Evolutionary conservation across 2,888 invertebrate species (phyloP).

Genomic region (Penaeus monodon): DNA sequence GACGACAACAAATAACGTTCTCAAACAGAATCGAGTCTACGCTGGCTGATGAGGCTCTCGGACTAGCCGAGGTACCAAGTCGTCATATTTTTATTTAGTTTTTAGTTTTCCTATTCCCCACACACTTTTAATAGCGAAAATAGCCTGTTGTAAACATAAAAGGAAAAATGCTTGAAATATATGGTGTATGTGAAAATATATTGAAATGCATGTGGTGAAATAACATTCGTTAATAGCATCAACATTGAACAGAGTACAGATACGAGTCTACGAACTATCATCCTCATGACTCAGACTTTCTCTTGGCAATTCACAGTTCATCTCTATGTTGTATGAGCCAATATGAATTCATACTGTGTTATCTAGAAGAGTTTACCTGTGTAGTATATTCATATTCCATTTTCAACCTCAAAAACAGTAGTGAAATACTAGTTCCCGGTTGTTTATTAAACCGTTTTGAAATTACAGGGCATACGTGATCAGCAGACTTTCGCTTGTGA

Average conservation of each 20-base stretch:
- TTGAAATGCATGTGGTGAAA: not conserved
- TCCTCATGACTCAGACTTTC: not conserved
- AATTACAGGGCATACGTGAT: not conserved
- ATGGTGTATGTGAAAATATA: not conserved
- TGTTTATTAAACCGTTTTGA: not conserved
- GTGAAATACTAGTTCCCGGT: no score
- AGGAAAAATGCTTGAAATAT: not conserved
- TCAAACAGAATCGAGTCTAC: no score
- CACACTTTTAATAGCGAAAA: not conserved
- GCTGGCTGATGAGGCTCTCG: no score
- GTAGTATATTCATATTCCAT: not conserved
- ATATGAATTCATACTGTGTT: not conserved
- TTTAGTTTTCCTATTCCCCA: no score
- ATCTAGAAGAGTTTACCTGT: not conserved
- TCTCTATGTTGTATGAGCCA: not conserved
- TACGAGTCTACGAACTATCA: conserved; percentile 32
- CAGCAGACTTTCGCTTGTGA: not conserved
- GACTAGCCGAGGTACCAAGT: no score
- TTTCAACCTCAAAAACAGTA: no score
- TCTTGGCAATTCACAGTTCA: conserved; percentile 1
- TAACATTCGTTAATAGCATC: conserved; percentile 1
- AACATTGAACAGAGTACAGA: not conserved
- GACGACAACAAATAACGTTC: no score
- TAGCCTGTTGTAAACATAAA: not conserved
- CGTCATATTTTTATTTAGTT: no score